phyloP scores from a whole-genome alignment of 2,888 invertebrate species.

The Himalopsyche anomala region DNA sequence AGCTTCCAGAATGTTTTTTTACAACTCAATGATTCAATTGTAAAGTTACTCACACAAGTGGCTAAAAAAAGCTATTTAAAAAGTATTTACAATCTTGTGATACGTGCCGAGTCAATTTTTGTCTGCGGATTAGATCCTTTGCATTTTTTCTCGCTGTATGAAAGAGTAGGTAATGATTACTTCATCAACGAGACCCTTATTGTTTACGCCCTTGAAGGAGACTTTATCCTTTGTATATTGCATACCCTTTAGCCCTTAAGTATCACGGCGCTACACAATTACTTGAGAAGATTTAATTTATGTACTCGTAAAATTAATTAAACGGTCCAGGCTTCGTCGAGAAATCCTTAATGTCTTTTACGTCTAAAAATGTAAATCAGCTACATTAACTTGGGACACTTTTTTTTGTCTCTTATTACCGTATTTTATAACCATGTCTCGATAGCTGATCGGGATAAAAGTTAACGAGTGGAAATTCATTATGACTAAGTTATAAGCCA shows the following conservation, averaged over 20 bases:
- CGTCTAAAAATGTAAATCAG: constrained; percentile 6
- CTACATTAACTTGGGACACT: neutral
- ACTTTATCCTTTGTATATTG: constrained; percentile 30
- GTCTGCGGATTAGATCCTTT: neutral
- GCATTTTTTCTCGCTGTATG: neutral
- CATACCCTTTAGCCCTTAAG: constrained; percentile 26
- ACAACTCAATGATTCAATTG: no score
- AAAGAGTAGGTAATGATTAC: neutral
- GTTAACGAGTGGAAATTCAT: no score
- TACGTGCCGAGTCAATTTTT: no score
- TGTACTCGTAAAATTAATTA: constrained; percentile 34
- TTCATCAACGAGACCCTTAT: constrained; percentile 27
- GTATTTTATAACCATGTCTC: no score
- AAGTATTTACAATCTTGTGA: no score
- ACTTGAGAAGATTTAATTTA: constrained; percentile 11
- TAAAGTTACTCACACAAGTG: no score
- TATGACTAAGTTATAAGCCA: no score
- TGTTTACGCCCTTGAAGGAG: constrained; percentile 26
- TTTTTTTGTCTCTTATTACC: no score
- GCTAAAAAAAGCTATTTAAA: no score
- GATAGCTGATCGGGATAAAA: no score
- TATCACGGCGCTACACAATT: constrained; percentile 16
- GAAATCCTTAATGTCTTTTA: neutral
- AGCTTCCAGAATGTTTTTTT: no score
- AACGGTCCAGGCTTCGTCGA: neutral